These are phyloP conservation scores for Bostrychus sinensis DNA, from an alignment of 2,113 vertebrate species.

Conservation along the genomic window DNA sequence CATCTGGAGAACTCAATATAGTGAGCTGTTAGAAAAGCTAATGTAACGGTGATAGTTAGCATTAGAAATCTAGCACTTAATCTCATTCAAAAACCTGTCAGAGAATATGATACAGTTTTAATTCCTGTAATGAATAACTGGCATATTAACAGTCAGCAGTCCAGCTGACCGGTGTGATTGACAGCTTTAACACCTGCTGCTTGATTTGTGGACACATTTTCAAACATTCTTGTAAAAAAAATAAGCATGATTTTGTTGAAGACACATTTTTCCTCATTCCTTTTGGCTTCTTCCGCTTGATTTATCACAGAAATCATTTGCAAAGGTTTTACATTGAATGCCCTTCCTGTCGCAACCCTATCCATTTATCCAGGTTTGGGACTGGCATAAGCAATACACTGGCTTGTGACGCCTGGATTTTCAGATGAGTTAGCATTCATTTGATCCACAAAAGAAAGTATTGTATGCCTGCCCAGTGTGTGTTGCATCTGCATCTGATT, in stretches of 20 bases:
- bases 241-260: neutral
- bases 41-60: neutral
- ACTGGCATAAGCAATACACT: no score
- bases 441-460: no score
- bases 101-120: neutral
- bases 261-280: neutral
- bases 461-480: no score
- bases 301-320: neutral
- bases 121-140: conserved; percentile 5
- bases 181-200: conserved; percentile 5
- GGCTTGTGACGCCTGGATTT: no score
- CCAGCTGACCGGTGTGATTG: conserved; percentile 2
- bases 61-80: neutral
- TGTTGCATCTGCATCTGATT: no score
- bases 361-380: no score
- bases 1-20: no score
- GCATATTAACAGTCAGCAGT: neutral
- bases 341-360: no score
- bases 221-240: neutral
- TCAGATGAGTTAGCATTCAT: no score
- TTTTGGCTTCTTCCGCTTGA: neutral
- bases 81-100: no score
- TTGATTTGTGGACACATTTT: conserved; percentile 6
- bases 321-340: no score
- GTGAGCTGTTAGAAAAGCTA: no score